Percentiles rank a stretch among this genome's conserved stretches.
These are phyloP conservation scores for Thereva nobilitata DNA, from an alignment of 2,888 invertebrate genomes.

Conservation along the genomic window DNA sequence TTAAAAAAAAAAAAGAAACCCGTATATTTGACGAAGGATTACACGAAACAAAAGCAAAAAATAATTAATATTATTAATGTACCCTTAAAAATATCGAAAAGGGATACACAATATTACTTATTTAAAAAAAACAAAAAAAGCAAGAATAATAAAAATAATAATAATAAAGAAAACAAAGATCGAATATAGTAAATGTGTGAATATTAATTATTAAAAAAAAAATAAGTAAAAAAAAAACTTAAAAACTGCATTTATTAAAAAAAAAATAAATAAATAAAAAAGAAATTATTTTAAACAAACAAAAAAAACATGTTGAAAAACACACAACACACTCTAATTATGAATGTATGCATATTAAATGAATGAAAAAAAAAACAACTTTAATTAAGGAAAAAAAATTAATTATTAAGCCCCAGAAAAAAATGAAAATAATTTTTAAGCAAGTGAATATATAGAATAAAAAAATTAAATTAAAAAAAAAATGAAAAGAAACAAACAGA, in stretches of 20 bases:
- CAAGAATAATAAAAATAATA: not conserved
- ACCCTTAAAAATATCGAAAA: too few species aligned
- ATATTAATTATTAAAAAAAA: conserved; percentile 16
- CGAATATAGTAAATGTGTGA: conserved; percentile 22
- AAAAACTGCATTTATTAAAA: conserved; percentile 1
- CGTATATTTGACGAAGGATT: not conserved
- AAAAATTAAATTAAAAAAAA: not conserved
- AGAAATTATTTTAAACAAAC: not conserved
- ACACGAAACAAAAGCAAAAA: too few species aligned
- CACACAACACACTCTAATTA: too few species aligned
- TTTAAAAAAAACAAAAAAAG: not conserved
- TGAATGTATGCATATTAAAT: conserved; percentile 9
- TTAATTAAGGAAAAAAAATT: conserved; percentile 14
- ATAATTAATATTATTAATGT: too few species aligned
- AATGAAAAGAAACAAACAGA: conserved; percentile 1
- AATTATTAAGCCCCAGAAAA: conserved; percentile 9
- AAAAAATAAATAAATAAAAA: not conserved
- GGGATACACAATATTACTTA: not conserved
- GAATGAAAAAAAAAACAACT: conserved; percentile 1
- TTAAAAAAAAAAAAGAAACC: too few species aligned
- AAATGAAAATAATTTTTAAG: conserved; percentile 19
- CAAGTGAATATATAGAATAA: conserved; percentile 1
- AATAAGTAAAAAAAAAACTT: conserved; percentile 3
- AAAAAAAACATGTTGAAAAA: too few species aligned
- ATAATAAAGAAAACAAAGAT: not conserved